Evolutionary conservation across 2,113 vertebrate species (phyloP), one percentile per base, ranked within the genome.

Genomic region (Oriolus oriolus): DNA sequence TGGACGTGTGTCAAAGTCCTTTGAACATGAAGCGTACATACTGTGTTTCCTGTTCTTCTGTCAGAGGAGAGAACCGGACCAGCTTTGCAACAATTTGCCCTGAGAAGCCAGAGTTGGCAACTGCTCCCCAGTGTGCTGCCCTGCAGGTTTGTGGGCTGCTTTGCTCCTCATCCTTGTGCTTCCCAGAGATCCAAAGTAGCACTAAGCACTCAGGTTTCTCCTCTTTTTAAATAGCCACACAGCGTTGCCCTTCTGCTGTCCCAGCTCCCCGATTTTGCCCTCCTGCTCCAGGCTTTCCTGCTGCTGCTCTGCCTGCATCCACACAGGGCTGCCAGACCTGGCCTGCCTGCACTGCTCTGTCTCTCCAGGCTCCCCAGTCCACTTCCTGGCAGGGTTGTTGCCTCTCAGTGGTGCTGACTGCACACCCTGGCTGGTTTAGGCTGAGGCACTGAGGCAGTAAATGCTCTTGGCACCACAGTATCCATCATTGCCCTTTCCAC

Each of bases 261-360:
- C 24, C 24, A 73, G 37, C 9, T 16, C 13, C 20, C 8, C 1
- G 0, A 0, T 56, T 69, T 39, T 1, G 4, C 5, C 23, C 18
- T 66, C 16, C 66, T 24, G 23, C 28, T 59, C 27, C 1, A 0
- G 24, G 47, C 7, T 70, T 35, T 83, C 53, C 73, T 49, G 39
- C 52, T 56, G 15, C 27, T 22, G 10, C n/a, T 33, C 66, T 84
- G 39, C 42, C 56, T 44, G 13, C 33, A 7, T 16, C 45, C 2
- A 2, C 18, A 27, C 8, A 49, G n/a, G 45, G 30, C 69, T 39
- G 35, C 35, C 60, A 47, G 33, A 27, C 54, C 35, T 19, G 64
- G 5, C 54, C 83, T 49, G 39, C 53, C 39, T 37, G 28, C 1
- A 0, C 59, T 2, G 1, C 54, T 54, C 1, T 0, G 21, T 17